Percentiles rank a stretch among this genome's conserved stretches.
These are phyloP conservation scores for Formica aserva DNA, from an alignment of 2,888 invertebrate species.

Conservation along the genomic window DNA sequence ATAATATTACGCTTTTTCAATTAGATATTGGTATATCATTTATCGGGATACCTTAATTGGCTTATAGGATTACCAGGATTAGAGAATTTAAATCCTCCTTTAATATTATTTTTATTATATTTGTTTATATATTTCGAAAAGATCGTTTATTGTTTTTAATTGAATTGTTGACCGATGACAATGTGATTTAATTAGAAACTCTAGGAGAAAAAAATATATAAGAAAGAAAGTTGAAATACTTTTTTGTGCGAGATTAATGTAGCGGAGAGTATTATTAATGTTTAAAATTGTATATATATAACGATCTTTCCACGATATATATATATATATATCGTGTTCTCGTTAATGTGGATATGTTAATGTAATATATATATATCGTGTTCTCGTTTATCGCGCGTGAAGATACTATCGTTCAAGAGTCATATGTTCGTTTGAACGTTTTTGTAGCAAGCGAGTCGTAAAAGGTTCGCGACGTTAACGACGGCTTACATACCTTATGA, in stretches of 20 bases:
- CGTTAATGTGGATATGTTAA: not conserved
- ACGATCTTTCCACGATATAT: not conserved
- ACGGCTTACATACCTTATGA: slow-evolving; percentile 92
- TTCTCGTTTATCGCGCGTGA: not conserved
- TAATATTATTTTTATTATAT: not conserved
- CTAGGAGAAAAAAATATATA: not conserved
- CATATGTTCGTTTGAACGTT: not conserved
- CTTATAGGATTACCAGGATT: not conserved
- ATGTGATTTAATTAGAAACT: not conserved
- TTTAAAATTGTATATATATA: not conserved
- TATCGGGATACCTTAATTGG: not conserved
- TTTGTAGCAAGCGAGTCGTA: slow-evolving; percentile 15
- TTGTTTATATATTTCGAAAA: not conserved
- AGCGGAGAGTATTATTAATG: not conserved
- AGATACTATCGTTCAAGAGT: slow-evolving; percentile 11
- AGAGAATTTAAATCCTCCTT: not conserved
- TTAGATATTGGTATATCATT: not conserved
- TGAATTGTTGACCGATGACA: not conserved
- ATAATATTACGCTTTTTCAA: not conserved
- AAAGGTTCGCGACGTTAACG: not conserved
- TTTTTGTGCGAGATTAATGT: not conserved
- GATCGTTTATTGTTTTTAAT: not conserved
- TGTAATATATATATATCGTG: not conserved
- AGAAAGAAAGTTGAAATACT: not conserved
- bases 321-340: not conserved